These are phyloP conservation scores for Maconellicoccus hirsutus DNA, from an alignment of 1,140 invertebrate species.

Conservation along the genomic window DNA sequence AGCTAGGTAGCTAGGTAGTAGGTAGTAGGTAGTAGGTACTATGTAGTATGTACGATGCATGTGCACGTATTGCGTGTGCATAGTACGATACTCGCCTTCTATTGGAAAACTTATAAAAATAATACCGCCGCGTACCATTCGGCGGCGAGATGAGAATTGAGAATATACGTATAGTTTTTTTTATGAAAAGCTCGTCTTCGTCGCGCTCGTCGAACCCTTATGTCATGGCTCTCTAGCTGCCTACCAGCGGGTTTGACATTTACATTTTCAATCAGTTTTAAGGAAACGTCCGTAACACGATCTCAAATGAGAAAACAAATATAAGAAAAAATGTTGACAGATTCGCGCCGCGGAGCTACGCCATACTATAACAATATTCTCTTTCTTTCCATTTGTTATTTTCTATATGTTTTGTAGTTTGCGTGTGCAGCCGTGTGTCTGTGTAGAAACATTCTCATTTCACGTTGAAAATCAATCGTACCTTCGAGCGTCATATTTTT, in stretches of 20 bases:
- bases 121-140: not conserved
- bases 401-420: not conserved
- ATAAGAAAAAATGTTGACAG: constrained; percentile 20
- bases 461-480: constrained; percentile 19
- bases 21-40: too few species aligned
- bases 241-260: not conserved
- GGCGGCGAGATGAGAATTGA: not conserved
- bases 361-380: constrained; percentile 2
- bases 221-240: not conserved
- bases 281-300: constrained; percentile 19
- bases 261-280: constrained; percentile 16
- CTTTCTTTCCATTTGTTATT: not conserved
- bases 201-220: not conserved
- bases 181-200: not conserved
- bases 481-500: constrained; percentile 14
- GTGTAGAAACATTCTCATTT: constrained; percentile 6
- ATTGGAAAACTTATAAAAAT: constrained; percentile 1
- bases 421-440: not conserved
- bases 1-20: too few species aligned
- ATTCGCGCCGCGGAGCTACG: constrained; percentile 6
- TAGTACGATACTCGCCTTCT: too few species aligned
- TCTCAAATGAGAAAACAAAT: constrained; percentile 21
- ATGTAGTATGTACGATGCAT: too few species aligned
- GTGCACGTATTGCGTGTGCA: too few species aligned
- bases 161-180: not conserved